Conservation (phyloP, 2,797 vertebrate species). For the Epinephelus coioides region DNA sequence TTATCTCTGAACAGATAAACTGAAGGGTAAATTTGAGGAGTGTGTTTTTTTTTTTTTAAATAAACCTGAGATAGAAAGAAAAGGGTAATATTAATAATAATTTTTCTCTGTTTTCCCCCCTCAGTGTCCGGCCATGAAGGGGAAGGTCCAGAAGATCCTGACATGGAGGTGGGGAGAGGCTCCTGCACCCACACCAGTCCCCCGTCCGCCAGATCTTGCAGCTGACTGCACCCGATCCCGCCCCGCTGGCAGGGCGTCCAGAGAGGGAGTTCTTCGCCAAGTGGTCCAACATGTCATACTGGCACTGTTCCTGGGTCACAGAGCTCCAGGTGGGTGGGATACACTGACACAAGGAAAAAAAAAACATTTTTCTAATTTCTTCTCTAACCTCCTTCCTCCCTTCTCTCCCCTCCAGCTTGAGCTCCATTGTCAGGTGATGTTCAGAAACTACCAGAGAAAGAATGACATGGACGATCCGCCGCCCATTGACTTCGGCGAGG, state of each 20-base stretch:
- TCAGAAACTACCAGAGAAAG: conserved; percentile 98
- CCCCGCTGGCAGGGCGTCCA: conserved; percentile 92
- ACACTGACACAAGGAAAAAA: not conserved
- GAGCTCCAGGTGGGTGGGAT: conserved; percentile 92
- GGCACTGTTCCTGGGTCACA: conserved; percentile 98
- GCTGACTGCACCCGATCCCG: conserved; percentile 90
- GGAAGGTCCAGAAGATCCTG: conserved; percentile 98
- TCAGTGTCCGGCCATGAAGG: conserved; percentile 95
- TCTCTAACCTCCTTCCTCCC: not conserved
- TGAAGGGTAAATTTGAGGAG: no score
- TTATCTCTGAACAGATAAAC: no score
- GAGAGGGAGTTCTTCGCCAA: conserved; percentile 98
- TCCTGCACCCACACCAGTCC: conserved; percentile 91
- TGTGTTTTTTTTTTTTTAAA: no score
- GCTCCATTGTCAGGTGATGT: conserved; percentile 98
- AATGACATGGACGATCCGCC: conserved; percentile 99
- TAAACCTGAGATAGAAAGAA: not conserved
- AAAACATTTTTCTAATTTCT: not conserved
- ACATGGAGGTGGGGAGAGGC: conserved; percentile 98
- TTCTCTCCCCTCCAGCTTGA: conserved; percentile 86
- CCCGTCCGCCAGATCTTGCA: conserved; percentile 90
- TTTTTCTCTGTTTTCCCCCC: not conserved
- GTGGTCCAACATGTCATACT: conserved; percentile 98
- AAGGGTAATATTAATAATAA: not conserved
- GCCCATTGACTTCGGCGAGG: conserved; percentile 91